Evolutionary conservation across 2,113 vertebrate species (phyloP), one percentile per base, ranked within the genome.

Genomic region (Pardalotus punctatus): DNA sequence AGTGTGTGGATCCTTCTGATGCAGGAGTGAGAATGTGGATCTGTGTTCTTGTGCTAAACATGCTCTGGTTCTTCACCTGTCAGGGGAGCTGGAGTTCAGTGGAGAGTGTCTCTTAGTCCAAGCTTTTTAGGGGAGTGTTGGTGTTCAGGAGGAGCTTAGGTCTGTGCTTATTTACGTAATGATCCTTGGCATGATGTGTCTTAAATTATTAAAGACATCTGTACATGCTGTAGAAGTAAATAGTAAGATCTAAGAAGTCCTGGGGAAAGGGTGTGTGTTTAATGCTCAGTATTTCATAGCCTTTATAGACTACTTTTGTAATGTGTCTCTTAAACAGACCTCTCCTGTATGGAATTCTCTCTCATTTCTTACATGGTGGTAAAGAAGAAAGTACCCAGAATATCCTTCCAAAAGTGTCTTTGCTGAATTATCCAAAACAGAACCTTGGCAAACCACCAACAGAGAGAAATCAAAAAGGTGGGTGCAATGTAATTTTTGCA

Each of bases 331-430:
- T 57, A 93, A n/a, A 28, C 96, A 99, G 99, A 84, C 99, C 99
- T 90, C 98, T 99, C 71, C 86, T 99, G 12, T 99, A 99, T 66
- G 99, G 99, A 58, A 97, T 99, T 93, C 77, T 99, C 91, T 97
- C 98, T 89, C 98, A 99, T 94, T 99, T 99, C 83, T 95, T 99
- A 76, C 98, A 91, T 64, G 97, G 97, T 60, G 84, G 93, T 76
- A 92, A 95, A 84, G 97, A 98, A 79, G 98, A 98, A 67, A 82
- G 95, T 27, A 72, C 73, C 64, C 98, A 93, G 45, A 98, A 95
- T 62, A 27, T 96, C 19, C 95, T 98, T 61, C 91, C 98, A 33
- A 97, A 97, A 82, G 93, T 93, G 12, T 70, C 97, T n/a, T 94
- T 97, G 22, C 74, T 94, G 47, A 96, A 86, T 31, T 91, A 86